Evolutionary conservation across 2,113 vertebrate genomes (phyloP).

Genomic region (Pristiophorus japonicus): DNA sequence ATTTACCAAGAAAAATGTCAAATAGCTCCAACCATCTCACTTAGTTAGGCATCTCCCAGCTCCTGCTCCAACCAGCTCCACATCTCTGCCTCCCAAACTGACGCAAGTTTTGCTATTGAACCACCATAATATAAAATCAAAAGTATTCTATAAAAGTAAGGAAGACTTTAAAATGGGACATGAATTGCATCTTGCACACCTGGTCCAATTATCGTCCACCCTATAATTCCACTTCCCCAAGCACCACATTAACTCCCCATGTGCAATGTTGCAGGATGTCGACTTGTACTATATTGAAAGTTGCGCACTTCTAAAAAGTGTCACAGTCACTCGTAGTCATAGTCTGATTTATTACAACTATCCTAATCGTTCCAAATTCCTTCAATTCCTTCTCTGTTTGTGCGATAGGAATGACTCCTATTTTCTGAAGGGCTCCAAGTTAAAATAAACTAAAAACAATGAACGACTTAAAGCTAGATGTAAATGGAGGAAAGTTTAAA

Average conservation of each 20-base stretch:
- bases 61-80: not conserved
- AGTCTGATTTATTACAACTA: not conserved
- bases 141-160: not conserved
- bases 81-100: not conserved
- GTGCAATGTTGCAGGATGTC: not conserved
- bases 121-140: not conserved
- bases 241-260: not conserved
- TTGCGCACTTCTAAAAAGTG: not conserved
- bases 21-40: not conserved
- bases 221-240: not conserved
- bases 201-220: not conserved
- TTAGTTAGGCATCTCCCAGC: not conserved
- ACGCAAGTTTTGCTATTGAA: not conserved
- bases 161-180: not conserved
- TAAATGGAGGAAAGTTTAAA: not conserved
- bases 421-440: not conserved
- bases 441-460: not conserved
- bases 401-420: not conserved
- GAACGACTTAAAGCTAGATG: not conserved
- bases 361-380: not conserved
- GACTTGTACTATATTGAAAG: not conserved
- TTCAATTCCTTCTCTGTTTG: not conserved
- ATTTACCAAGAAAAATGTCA: not conserved
- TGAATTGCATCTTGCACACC: not conserved
- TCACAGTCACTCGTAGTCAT: not conserved